Evolutionary conservation across 2,797 vertebrate genomes (phyloP), one percentile per base, ranked within the genome.

Genomic region (Poecilia picta): DNA sequence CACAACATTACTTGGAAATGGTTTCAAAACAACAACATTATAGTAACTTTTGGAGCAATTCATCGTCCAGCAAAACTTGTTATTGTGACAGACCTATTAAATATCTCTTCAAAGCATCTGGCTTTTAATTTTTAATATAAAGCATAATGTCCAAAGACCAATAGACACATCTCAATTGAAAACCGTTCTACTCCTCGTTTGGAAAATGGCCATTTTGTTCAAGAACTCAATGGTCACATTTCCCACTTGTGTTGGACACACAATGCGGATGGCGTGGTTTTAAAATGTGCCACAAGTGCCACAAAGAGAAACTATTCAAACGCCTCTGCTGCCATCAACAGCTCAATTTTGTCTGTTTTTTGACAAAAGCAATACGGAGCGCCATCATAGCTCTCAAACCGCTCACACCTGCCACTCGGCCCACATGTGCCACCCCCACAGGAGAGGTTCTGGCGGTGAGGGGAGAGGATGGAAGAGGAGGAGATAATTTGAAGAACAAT

Each of bases 361-460:
- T 75, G 78, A 87, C 87, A 82, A 89, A 90, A 82, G 25, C 82
- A 77, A 83, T 78, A 64, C 2, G 41, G 25, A 83, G 74, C 70
- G 8, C 80, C 84, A 39, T 72, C 82, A 83, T 76, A 79, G 83
- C 87, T 73, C 83, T 84, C 31, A 80, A 94, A 92, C 81, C 53
- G 55, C 83, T 87, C 80, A 64, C 94, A 94, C 91, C 93, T 93
- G 89, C 89, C 89, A 84, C 87, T 92, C 90, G 73, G 88, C 88
- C 92, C 90, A 93, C 92, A n/a, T 78, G 77, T 75, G 73, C 86
- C 89, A 83, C 83, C 88, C 82, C 47, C 18, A 59, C 68, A 20
- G 83, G 49, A 23, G 23, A 23, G 20, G 20, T 2, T 51, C 49
- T 51, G 49, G 85, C 85, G 66, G 83, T 75, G 78, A 81, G 75